These are phyloP conservation scores for Cryptoprocta ferox DNA, from an alignment of 2,797 vertebrate species.

Conservation along the genomic window DNA sequence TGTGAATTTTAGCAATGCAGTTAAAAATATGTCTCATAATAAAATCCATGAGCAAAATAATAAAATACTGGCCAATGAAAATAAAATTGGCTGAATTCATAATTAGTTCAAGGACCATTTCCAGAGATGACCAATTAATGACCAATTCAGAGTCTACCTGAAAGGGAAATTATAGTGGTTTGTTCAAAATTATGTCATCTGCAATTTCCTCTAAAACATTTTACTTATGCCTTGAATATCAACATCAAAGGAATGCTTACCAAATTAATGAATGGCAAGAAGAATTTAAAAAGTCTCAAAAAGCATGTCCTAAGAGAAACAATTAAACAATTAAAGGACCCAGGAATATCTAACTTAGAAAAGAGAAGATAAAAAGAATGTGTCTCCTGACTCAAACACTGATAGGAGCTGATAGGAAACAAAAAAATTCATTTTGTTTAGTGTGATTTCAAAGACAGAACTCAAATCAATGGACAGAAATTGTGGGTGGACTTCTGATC, in stretches of 20 bases:
- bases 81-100: not conserved
- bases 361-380: conserved; percentile 23
- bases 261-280: conserved; percentile 20
- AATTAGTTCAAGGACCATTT: conserved; percentile 41
- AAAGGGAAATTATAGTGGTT: not conserved
- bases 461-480: conserved; percentile 33
- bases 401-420: not conserved
- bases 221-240: conserved; percentile 5
- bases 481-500: not conserved
- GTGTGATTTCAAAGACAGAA: conserved; percentile 24
- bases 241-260: not conserved
- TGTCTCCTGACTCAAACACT: not conserved
- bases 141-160: conserved; percentile 23
- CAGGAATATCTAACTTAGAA: not conserved
- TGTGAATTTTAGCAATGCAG: conserved; percentile 13
- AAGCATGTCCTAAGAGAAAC: not conserved
- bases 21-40: conserved; percentile 33
- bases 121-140: not conserved
- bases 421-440: not conserved
- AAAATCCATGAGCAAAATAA: not conserved
- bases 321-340: not conserved
- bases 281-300: not conserved
- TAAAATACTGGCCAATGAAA: conserved; percentile 28
- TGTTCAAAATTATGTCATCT: not conserved
- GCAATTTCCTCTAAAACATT: not conserved